Percentiles rank a stretch among this genome's conserved stretches.
phyloP scores from a whole-genome alignment of 2,113 vertebrate genomes.

The Proteles cristata region DNA sequence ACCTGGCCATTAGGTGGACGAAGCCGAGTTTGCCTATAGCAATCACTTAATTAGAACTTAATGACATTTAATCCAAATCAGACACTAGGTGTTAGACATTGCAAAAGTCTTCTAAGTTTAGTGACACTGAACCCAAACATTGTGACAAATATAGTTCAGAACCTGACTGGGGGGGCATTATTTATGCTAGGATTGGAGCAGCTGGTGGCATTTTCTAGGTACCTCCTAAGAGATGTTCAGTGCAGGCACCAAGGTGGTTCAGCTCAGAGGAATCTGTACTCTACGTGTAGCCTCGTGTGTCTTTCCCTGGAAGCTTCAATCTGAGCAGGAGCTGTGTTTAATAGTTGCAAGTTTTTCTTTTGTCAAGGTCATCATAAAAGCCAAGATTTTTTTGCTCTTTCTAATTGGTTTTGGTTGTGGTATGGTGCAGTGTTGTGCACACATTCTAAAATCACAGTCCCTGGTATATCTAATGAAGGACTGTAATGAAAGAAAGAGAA shows the following conservation, averaged over 20 bases:
- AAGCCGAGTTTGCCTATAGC: not conserved
- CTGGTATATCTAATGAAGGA: slow-evolving; percentile 18
- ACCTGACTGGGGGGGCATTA: not conserved
- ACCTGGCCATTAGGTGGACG: not conserved
- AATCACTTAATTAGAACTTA: slow-evolving; percentile 63
- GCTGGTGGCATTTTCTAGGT: not conserved
- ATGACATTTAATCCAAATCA: slow-evolving; percentile 58
- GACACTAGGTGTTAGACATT: slow-evolving; percentile 56
- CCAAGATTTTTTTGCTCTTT: not conserved
- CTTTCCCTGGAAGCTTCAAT: not conserved
- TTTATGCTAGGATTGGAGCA: not conserved
- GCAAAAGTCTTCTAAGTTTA: slow-evolving; percentile 65
- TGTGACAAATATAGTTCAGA: slow-evolving; percentile 41
- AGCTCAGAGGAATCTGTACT: not conserved
- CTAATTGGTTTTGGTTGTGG: not conserved
- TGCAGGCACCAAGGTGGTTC: not conserved
- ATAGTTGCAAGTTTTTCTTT: not conserved
- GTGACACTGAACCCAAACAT: slow-evolving; percentile 43
- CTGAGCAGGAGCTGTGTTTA: not conserved
- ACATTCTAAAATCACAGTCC: slow-evolving; percentile 17
- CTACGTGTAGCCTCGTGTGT: not conserved
- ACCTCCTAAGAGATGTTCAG: not conserved
- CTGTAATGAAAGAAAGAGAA: not conserved
- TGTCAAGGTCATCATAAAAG: not conserved
- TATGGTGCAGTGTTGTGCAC: not conserved